Evolutionary conservation across 1,140 invertebrate species (phyloP), one percentile per base, ranked within the genome.

Genomic region (Araneus ventricosus): DNA sequence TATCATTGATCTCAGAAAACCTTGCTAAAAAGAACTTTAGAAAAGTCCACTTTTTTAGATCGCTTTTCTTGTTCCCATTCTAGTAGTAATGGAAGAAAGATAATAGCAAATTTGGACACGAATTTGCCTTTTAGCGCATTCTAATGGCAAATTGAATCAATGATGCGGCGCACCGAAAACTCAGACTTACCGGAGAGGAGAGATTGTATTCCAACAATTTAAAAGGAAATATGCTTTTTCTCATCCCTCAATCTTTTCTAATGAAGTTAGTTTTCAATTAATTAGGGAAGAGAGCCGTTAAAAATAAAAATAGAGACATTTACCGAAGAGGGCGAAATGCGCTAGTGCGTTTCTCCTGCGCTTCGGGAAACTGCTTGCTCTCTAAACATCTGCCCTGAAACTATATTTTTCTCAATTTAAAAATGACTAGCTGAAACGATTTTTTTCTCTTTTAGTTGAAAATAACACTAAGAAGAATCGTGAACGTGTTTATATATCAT

Each of bases 221-320:
- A 75, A 75, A 20, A 75, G 17, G n/a, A 14, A 75, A 20, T 22
- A 10, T 34, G 17, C 45, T 82, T 45, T 82, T 52, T 84, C n/a
- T 1, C 41, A 14, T 8, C 27, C 1, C 30, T 84, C n/a, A 34
- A 30, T 84, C 82, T n/a, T 52, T 14, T 2, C 39, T 84, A 84
- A 84, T 57, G 52, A 84, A 52, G 41, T 84, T 84, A 57, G 82
- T 84, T 84, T 84, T 27, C 82, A 84, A 84, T 84, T 84, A 84
- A 84, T 84, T 57, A 84, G 22, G 10, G 82, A 10, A 75, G 34
- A 14, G 41, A 10, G 37, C 17, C 5, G 5, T 24, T 27, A 27
- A 45, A 84, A 84, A 57, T 4, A 4, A 20, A 27, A 84, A 52
- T 22, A 17, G 20, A 14, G 80, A 84, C 61, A 57, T 57, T 45